These are phyloP conservation scores for Cephus pygmeus DNA, from an alignment of 2,888 invertebrate species.

Conservation along the genomic window DNA sequence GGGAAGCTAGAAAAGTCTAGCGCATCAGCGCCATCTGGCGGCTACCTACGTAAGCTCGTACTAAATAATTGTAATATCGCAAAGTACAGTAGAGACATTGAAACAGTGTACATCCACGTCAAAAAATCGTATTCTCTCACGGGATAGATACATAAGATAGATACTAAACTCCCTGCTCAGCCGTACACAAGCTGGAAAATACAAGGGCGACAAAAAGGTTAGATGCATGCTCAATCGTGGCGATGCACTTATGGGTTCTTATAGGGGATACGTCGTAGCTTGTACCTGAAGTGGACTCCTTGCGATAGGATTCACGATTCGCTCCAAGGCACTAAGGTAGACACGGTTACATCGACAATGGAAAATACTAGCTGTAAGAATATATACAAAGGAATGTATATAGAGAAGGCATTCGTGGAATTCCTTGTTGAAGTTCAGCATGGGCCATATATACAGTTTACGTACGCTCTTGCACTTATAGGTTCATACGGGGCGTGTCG, in stretches of 20 bases:
- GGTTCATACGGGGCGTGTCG: background rate
- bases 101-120: background rate
- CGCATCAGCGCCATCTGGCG: background rate
- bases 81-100: background rate
- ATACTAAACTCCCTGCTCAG: background rate
- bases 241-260: background rate
- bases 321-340: background rate
- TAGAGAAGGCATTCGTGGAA: background rate
- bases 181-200: background rate
- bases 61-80: background rate
- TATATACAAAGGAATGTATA: background rate
- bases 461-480: background rate
- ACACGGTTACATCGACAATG: background rate
- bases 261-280: background rate
- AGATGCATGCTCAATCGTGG: background rate
- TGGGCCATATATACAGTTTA: background rate
- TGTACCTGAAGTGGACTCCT: background rate
- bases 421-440: background rate
- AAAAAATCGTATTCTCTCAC: background rate
- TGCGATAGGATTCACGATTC: background rate
- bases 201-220: background rate
- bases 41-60: background rate
- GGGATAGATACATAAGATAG: background rate
- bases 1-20: background rate
- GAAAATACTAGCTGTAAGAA: background rate